Evolutionary conservation across 2,797 vertebrate genomes (phyloP).

Genomic region (Coregonus sp.): DNA sequence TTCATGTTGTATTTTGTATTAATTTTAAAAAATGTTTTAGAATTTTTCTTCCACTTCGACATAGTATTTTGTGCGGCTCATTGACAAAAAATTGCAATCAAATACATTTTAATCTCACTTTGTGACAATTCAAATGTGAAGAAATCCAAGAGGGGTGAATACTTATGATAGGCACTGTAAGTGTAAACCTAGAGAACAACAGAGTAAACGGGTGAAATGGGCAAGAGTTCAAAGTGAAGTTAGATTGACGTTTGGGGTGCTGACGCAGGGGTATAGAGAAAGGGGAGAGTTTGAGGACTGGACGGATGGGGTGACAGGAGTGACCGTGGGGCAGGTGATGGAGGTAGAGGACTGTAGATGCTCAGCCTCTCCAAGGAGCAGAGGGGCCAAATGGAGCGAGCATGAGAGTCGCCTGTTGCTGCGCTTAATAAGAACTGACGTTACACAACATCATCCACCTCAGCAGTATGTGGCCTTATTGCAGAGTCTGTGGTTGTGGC

Average conservation of each 20-base stretch:
- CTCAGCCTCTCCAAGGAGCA: constrained; percentile 20
- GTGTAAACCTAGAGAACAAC: neutral
- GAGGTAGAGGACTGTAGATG: constrained; percentile 1
- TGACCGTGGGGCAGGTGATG: constrained; percentile 24
- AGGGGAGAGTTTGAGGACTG: neutral
- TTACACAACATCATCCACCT: constrained; percentile 45
- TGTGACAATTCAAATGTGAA: no score
- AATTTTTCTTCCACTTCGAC: no score
- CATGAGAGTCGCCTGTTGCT: constrained; percentile 14
- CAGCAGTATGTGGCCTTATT: constrained; percentile 34
- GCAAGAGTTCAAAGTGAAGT: neutral
- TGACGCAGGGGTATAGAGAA: neutral
- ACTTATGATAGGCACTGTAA: neutral
- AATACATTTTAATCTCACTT: no score
- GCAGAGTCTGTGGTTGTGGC: constrained; percentile 18
- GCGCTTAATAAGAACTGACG: constrained; percentile 38
- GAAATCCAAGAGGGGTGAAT: no score
- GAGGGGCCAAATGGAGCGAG: constrained; percentile 8
- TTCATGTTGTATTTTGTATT: no score
- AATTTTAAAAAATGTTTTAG: no score
- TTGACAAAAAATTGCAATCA: no score
- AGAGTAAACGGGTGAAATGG: neutral
- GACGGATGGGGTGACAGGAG: constrained; percentile 20
- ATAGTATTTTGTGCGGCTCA: no score
- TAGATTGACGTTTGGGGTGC: neutral